These are phyloP conservation scores for Gerris lacustris DNA, from an alignment of 2,888 invertebrate species.

Conservation along the genomic window DNA sequence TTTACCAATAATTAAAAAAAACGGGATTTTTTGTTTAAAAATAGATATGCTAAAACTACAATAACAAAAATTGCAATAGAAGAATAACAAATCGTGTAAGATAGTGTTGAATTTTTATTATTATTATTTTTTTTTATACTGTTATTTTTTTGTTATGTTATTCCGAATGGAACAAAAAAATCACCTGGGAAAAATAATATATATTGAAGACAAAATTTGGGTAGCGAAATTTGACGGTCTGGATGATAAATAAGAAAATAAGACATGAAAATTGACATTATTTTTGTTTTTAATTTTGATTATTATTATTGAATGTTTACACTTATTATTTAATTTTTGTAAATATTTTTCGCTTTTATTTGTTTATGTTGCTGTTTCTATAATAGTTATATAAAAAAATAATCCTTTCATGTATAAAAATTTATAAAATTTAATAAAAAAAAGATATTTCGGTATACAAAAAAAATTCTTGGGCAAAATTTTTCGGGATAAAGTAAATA, in stretches of 20 bases:
- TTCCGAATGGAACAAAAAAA: background rate
- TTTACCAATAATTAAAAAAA: too few relatives aligned
- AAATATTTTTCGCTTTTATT: background rate
- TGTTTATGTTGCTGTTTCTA: background rate
- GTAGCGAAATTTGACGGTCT: background rate
- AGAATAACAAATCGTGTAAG: background rate
- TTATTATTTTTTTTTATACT: background rate
- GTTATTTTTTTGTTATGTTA: background rate
- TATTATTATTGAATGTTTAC: background rate
- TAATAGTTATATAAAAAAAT: too few relatives aligned
- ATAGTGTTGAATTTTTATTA: background rate
- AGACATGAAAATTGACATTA: too few relatives aligned
- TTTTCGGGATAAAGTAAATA: too few relatives aligned
- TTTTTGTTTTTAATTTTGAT: too few relatives aligned
- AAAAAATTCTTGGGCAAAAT: too few relatives aligned
- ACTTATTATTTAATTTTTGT: background rate
- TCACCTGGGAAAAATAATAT: background rate
- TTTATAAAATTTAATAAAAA: too few relatives aligned
- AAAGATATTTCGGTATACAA: too few relatives aligned
- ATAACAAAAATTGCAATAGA: background rate
- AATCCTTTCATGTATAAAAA: too few relatives aligned
- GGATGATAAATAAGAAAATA: background rate
- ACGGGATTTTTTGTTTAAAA: too few relatives aligned
- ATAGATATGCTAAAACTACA: background rate
- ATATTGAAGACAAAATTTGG: conserved; percentile 1